A percentile compares a stretch with the other conserved stretches of the same genome.
Evolutionary conservation across 2,888 invertebrate genomes (phyloP).

Genomic region (Oasisia sp.): DNA sequence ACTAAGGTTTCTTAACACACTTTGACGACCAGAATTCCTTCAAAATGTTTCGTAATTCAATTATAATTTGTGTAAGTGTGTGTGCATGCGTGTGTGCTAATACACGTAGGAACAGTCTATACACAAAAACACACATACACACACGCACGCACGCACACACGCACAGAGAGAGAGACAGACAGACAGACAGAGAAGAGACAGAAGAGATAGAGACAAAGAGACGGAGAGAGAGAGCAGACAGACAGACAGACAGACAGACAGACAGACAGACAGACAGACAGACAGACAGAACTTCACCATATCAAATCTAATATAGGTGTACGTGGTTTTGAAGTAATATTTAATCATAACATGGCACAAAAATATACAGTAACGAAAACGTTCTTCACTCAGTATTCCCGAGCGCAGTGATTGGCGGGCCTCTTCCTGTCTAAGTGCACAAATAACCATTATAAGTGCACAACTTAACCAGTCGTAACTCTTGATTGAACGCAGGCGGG

Average conservation of each 20-base stretch:
- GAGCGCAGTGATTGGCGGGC: not conserved
- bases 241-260: no score
- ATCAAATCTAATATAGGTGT: not conserved
- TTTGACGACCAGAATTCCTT: no score
- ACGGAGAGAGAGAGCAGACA: no score
- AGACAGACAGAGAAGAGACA: no score
- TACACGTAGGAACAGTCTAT: no score
- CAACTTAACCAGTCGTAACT: not conserved
- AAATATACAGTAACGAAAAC: not conserved
- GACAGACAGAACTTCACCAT: not conserved
- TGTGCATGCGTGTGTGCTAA: no score
- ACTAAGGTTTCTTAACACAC: no score
- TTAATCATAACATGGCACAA: constrained; percentile 12
- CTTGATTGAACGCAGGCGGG: not conserved
- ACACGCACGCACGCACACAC: not conserved
- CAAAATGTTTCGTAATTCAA: no score
- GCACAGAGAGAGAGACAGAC: no score
- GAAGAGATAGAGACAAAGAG: no score
- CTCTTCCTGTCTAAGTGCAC: not conserved
- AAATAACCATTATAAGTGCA: not conserved
- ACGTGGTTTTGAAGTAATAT: not conserved
- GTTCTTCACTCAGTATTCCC: not conserved
- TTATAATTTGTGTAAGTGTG: no score
- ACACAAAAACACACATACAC: not conserved
- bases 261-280: no score